Conservation (phyloP, 2,888 invertebrate species). For the Temnothorax ravouxi region DNA sequence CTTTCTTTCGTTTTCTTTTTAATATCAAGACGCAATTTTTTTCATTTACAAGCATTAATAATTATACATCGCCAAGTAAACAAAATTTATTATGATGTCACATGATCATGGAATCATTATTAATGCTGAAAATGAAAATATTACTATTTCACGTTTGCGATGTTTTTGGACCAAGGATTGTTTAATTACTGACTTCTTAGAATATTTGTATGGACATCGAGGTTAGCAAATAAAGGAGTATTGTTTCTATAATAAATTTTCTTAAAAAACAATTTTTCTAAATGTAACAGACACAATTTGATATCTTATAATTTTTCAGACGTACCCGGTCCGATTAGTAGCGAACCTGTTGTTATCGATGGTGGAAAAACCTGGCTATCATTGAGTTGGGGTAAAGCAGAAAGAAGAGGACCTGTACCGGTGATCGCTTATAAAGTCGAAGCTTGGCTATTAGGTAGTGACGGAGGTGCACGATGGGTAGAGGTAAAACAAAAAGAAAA, state of each 20-base stretch:
- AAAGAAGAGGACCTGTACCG: slow-evolving; percentile 90
- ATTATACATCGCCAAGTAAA: slow-evolving; percentile 1
- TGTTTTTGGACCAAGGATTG: slow-evolving; percentile 84
- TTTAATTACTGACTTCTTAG: slow-evolving; percentile 86
- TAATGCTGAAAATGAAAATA: slow-evolving; percentile 38
- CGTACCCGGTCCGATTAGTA: slow-evolving; percentile 93
- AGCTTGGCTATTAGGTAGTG: slow-evolving; percentile 92
- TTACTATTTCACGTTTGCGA: slow-evolving; percentile 73
- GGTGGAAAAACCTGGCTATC: slow-evolving; percentile 95
- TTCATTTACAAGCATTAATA: slow-evolving; percentile 1
- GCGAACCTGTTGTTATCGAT: slow-evolving; percentile 92
- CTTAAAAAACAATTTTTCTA: not conserved
- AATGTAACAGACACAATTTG: not conserved
- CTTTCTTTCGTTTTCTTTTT: not conserved
- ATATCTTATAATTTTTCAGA: slow-evolving; percentile 87
- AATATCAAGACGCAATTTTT: not conserved
- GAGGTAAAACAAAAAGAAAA: slow-evolving; percentile 86
- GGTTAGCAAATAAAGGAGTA: slow-evolving; percentile 81
- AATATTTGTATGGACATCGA: slow-evolving; percentile 87
- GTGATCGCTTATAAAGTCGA: slow-evolving; percentile 94
- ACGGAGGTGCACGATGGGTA: slow-evolving; percentile 94
- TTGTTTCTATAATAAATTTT: not conserved
- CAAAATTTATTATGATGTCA: slow-evolving; percentile 62
- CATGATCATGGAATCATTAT: slow-evolving; percentile 64
- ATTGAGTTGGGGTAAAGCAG: slow-evolving; percentile 93